Evolutionary conservation across 1,140 invertebrate genomes (phyloP).

Genomic region (Ridgeia piscesae): DNA sequence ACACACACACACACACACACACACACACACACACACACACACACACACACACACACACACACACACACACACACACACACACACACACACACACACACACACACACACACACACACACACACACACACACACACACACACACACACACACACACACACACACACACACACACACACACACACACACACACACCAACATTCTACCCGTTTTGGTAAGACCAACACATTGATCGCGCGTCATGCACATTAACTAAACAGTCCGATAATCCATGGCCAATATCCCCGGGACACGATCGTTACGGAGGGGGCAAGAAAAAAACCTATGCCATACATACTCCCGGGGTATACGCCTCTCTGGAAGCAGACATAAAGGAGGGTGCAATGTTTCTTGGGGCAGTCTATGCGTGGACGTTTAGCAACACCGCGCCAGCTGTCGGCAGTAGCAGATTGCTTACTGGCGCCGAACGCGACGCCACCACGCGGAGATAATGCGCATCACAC

Average conservation of each 20-base stretch:
- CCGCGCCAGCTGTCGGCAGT: neutral
- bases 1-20: too few species aligned
- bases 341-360: neutral
- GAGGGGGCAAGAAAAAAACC: neutral
- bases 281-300: neutral
- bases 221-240: neutral
- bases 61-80: neutral
- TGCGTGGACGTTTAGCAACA: neutral
- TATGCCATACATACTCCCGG: neutral
- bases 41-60: neutral
- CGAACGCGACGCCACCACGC: neutral
- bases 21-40: too few species aligned
- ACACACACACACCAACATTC: neutral
- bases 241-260: neutral
- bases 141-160: too few species aligned
- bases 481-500: neutral
- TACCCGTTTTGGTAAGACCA: neutral
- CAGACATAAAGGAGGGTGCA: neutral
- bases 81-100: neutral
- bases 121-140: neutral
- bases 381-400: neutral
- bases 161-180: too few species aligned
- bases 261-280: neutral
- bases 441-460: neutral
- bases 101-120: too few species aligned